These are phyloP conservation scores for Synodontis membranacea DNA, from an alignment of 2,113 vertebrate genomes.

Conservation along the genomic window DNA sequence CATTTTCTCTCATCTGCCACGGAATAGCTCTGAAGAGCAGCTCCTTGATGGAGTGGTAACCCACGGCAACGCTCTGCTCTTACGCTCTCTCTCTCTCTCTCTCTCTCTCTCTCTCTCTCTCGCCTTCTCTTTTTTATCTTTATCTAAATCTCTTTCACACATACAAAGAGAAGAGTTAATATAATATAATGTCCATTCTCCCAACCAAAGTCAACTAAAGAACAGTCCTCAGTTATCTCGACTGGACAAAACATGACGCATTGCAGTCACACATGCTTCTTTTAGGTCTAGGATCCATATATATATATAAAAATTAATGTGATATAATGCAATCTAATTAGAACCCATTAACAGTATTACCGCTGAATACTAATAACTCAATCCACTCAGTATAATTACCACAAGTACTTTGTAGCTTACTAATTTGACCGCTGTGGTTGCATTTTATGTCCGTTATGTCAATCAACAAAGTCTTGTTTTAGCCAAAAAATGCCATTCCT, in stretches of 20 bases:
- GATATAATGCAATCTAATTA: neutral
- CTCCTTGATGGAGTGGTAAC: slow-evolving; percentile 51
- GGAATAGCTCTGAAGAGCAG: slow-evolving; percentile 43
- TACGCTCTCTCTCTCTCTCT: neutral
- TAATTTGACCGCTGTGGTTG: neutral
- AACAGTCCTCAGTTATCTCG: neutral
- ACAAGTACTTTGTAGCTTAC: neutral
- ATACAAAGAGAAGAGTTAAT: slow-evolving; percentile 35
- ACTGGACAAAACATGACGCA: neutral
- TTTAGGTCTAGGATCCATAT: neutral
- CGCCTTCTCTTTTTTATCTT: slow-evolving; percentile 9
- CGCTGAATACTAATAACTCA: neutral
- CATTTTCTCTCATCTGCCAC: slow-evolving; percentile 34
- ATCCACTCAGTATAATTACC: neutral
- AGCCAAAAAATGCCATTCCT: neutral
- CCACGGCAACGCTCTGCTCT: slow-evolving; percentile 55
- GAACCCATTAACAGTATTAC: neutral
- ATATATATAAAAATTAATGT: neutral
- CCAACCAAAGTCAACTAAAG: neutral
- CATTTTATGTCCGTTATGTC: neutral
- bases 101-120: slow-evolving; percentile 12
- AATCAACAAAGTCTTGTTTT: neutral
- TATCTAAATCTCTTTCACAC: slow-evolving; percentile 7
- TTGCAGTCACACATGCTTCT: neutral
- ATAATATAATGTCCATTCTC: slow-evolving; percentile 15